phyloP scores from a whole-genome alignment of 2,888 invertebrate species.

The Macaria liturata region DNA sequence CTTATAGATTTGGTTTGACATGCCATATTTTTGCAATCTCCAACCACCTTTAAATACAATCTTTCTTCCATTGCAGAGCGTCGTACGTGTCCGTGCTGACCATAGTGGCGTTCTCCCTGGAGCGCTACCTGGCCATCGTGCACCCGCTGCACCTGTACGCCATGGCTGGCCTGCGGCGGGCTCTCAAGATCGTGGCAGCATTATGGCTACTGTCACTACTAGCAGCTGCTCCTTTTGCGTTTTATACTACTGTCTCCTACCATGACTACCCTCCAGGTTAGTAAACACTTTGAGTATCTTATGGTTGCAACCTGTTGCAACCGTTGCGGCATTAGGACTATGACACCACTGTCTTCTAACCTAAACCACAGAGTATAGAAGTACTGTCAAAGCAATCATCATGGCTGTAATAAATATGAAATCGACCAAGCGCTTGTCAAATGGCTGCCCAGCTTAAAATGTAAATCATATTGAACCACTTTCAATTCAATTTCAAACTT shows the following conservation, averaged over 20 bases:
- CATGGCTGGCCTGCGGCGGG: slow-evolving; percentile 92
- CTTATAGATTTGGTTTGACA: no score
- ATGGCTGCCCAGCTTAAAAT: no score
- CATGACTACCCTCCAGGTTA: slow-evolving; percentile 88
- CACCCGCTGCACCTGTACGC: slow-evolving; percentile 92
- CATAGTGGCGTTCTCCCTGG: slow-evolving; percentile 95
- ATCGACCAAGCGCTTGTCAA: no score
- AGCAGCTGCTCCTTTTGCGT: slow-evolving; percentile 90
- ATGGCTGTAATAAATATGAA: no score
- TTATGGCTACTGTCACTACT: slow-evolving; percentile 90
- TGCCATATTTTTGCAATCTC: no score
- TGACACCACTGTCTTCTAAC: no score
- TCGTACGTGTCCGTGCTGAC: slow-evolving; percentile 96
- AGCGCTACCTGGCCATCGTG: slow-evolving; percentile 95
- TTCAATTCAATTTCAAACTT: no score
- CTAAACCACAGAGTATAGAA: no score
- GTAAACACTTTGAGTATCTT: slow-evolving; percentile 18
- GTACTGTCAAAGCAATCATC: no score
- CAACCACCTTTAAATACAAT: no score
- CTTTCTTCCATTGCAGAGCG: slow-evolving; percentile 81
- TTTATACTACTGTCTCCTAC: slow-evolving; percentile 89
- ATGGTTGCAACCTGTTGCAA: background rate
- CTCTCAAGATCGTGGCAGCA: slow-evolving; percentile 89
- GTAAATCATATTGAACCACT: no score
- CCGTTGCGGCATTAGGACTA: no score